Evolutionary conservation across 2,888 invertebrate genomes (phyloP), one percentile per base, ranked within the genome.

Genomic region (Rhaphigaster nebulosa): DNA sequence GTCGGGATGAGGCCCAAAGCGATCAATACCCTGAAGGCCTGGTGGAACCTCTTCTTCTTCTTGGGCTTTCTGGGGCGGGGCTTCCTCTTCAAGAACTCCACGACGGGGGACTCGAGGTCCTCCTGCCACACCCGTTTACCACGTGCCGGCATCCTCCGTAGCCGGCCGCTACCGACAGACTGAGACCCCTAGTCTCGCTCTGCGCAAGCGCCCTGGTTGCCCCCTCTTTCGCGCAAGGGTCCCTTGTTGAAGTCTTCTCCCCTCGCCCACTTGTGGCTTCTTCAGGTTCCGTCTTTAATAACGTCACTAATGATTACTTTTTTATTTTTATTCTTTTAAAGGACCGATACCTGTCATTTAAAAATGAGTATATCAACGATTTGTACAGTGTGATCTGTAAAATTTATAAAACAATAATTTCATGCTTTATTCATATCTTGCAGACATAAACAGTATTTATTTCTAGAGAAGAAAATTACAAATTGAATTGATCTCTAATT

Each of bases 1-100:
- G 94, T 93, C 84, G 95, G 95, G 92, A 95, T 94, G 87, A 95
- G 93, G 34, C 95, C 95, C 54, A 95, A 94, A 76, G 95, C 95
- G 89, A 95, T 93, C 88, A 95, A 93, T 87, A 95, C 94, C 92
- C 95, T 95, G 93, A 95, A 93, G 92, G 93, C 93, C 92, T 93
- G 94, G 93, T 93, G 93, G 93, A 93, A 93, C 93, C 93, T 93
- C 92, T 93, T 92, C 94, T 95, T 95, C 95, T 93, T 95, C 94
- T 91, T 87, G 34, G 89, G 89, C 76, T 89, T 89, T 76, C 89
- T 89, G 23, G 89, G 89, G 2, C 70, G 34, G 0, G 70, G 89
- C 52, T 89, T 89, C 50, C 70, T 76, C 89, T 89, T 89, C 38
- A 76, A 34, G n/a, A 70, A 70, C 45, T 65, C 65, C 41, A 60